Percentiles rank a stretch among this genome's conserved stretches.
Conservation (phyloP, 2,797 vertebrate genomes). For the Gallinago stenura region DNA sequence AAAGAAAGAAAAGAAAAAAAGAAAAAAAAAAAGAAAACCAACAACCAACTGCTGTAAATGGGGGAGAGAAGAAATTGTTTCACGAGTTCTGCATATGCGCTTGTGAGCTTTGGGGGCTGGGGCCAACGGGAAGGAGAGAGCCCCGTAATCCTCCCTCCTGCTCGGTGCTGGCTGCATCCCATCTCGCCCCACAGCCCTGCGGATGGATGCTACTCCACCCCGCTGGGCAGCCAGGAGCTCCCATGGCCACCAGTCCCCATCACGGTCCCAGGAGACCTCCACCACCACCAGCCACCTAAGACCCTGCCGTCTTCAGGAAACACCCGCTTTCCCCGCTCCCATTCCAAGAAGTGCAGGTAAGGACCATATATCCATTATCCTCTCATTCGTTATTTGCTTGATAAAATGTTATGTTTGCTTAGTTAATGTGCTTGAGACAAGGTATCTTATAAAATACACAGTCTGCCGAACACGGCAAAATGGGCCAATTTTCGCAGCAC, state of each 20-base stretch:
- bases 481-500: not conserved
- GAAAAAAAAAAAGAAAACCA: not conserved
- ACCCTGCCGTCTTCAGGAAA: not conserved
- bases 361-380: not conserved
- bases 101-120: not conserved
- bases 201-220: not conserved
- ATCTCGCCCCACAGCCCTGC: rapidly evolving
- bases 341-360: not conserved
- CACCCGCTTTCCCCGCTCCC: rapidly evolving
- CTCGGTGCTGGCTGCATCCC: not conserved
- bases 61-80: not conserved
- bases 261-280: rapidly evolving
- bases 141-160: not conserved
- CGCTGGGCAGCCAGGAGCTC: not conserved
- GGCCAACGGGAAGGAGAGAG: not conserved
- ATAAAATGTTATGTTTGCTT: not conserved
- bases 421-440: not conserved
- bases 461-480: not conserved
- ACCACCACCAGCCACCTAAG: not conserved
- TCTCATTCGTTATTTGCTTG: not conserved
- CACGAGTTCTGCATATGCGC: not conserved
- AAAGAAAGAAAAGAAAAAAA: not conserved
- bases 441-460: not conserved
- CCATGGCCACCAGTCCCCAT: not conserved
- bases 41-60: not conserved